Percentiles rank a stretch among this genome's conserved stretches.
phyloP scores from a whole-genome alignment of 37 sponge, comb jelly and placozoan genomes.

The Oopsacas minuta region DNA sequence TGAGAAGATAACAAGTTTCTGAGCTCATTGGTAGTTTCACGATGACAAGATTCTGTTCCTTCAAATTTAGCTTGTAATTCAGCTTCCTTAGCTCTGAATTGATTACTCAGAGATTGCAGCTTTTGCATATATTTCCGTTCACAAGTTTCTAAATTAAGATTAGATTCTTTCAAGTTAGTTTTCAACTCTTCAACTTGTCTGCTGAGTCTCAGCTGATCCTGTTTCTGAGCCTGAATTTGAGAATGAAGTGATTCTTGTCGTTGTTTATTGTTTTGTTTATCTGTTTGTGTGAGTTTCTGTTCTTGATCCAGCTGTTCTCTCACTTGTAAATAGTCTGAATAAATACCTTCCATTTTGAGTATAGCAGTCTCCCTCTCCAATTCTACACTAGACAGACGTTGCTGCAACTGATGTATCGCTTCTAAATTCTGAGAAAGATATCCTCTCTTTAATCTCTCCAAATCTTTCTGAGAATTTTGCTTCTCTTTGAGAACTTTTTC shows the following conservation, averaged over 20 bases:
- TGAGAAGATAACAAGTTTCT: constrained; percentile 16
- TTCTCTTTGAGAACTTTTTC: not conserved
- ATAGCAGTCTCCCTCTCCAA: not conserved
- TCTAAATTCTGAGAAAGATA: not conserved
- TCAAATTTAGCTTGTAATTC: constrained; percentile 1
- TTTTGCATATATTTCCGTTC: not conserved
- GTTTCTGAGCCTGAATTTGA: not conserved
- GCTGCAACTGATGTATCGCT: not conserved
- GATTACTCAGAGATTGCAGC: not conserved
- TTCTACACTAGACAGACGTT: not conserved
- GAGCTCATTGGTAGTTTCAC: not conserved
- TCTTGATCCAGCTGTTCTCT: not conserved
- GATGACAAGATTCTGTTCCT: not conserved
- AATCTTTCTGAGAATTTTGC: not conserved
- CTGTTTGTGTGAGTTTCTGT: not conserved
- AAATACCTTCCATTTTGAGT: not conserved
- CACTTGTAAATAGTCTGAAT: not conserved
- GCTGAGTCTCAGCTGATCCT: not conserved
- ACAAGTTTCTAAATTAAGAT: not conserved
- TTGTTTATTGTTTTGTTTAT: not conserved
- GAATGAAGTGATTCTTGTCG: not conserved
- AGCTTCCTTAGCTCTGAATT: not conserved
- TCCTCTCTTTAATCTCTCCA: not conserved
- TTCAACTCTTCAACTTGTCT: not conserved
- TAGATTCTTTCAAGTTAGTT: not conserved